phyloP scores from a whole-genome alignment of 1,140 invertebrate genomes.

The Ephestia elutella region DNA sequence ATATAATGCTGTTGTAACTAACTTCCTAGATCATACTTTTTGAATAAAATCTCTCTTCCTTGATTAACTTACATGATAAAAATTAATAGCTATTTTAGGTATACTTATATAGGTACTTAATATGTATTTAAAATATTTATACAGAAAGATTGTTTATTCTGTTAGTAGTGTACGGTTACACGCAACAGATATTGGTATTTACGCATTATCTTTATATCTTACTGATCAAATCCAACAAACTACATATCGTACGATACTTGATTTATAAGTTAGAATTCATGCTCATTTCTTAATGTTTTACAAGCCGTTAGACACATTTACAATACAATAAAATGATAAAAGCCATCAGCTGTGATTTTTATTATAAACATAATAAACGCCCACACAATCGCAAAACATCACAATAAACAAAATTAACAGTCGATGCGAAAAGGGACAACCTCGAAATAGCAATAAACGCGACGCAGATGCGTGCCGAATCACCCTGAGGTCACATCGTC shows the following conservation, averaged over 20 bases:
- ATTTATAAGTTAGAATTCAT: not conserved
- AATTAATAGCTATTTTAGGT: too few relatives aligned
- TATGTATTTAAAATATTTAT: too few relatives aligned
- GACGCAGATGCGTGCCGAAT: constrained; percentile 55
- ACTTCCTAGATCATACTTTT: too few relatives aligned
- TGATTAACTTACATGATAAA: too few relatives aligned
- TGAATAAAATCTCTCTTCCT: too few relatives aligned
- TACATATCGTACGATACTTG: not conserved
- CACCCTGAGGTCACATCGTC: constrained; percentile 34
- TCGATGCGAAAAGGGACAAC: constrained; percentile 25
- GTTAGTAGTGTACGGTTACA: too few relatives aligned
- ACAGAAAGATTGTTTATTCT: too few relatives aligned
- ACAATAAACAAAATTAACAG: constrained; percentile 10
- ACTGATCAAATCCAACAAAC: too few relatives aligned
- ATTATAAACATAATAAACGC: constrained; percentile 6
- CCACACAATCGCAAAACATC: not conserved
- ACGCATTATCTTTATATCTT: too few relatives aligned
- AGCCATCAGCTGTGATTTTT: constrained; percentile 5
- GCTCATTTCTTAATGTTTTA: constrained; percentile 1
- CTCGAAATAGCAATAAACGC: constrained; percentile 37
- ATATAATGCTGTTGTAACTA: too few relatives aligned
- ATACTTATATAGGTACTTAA: too few relatives aligned
- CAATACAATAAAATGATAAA: constrained; percentile 1
- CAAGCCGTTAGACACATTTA: constrained; percentile 1
- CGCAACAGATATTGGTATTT: too few relatives aligned